phyloP scores from a whole-genome alignment of 2,888 invertebrate species.

The Pristionchus exspectatus region DNA sequence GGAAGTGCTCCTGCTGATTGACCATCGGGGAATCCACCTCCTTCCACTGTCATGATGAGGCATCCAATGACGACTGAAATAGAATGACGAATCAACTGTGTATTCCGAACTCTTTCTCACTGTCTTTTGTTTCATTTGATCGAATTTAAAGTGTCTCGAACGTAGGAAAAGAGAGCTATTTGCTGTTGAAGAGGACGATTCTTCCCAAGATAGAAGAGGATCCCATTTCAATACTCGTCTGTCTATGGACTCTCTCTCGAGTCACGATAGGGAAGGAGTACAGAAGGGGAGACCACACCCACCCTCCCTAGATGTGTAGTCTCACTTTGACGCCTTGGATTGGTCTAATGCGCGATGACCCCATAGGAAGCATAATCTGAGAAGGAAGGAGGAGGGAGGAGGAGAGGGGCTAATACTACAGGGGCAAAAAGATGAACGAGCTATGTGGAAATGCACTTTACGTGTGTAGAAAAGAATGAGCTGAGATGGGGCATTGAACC shows the following conservation, averaged over 20 bases:
- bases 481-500: conserved; percentile 33
- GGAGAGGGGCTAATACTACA: conserved; percentile 9
- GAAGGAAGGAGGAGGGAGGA: neutral
- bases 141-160: conserved; percentile 24
- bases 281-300: neutral
- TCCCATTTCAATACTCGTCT: conserved; percentile 32
- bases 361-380: conserved; percentile 2
- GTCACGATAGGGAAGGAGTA: conserved; percentile 17
- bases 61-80: conserved; percentile 4
- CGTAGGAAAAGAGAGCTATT: neutral
- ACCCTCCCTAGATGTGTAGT: neutral
- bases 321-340: neutral
- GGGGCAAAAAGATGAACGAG: conserved; percentile 4
- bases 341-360: neutral
- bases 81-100: neutral
- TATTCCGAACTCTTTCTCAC: neutral
- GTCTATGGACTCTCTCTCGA: neutral
- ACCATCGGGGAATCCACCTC: conserved; percentile 20
- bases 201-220: neutral
- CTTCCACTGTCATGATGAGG: neutral
- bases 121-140: conserved; percentile 15
- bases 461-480: conserved; percentile 17
- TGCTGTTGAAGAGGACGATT: conserved; percentile 1
- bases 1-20: conserved; percentile 10
- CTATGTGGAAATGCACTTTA: conserved; percentile 40